Conservation (phyloP, 2,888 invertebrate species). For the Leptarthrus brevirostris region DNA sequence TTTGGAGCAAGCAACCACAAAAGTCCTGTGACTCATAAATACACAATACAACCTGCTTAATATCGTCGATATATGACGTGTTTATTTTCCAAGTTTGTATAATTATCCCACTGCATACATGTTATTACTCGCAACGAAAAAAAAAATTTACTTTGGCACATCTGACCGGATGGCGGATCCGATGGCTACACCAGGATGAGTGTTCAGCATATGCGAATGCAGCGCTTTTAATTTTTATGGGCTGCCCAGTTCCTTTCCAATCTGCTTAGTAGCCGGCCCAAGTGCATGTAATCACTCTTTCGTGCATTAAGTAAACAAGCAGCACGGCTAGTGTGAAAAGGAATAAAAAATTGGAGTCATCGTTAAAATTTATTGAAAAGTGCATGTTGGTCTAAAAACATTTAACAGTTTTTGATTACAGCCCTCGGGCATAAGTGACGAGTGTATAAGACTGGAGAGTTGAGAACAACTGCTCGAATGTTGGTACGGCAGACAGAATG, state of each 20-base stretch:
- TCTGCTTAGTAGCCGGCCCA: not conserved
- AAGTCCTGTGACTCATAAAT: slow-evolving; percentile 24
- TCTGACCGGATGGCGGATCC: not conserved
- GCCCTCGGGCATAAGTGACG: slow-evolving; percentile 15
- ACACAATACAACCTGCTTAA: not conserved
- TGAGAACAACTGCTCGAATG: not conserved
- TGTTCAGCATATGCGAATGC: not conserved
- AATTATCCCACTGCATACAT: not conserved
- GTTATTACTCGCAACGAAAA: not conserved
- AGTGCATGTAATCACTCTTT: slow-evolving; percentile 33
- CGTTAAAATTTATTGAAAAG: slow-evolving; percentile 46
- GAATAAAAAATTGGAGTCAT: not conserved
- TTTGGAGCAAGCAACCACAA: not conserved
- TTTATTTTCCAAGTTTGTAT: not conserved
- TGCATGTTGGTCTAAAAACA: slow-evolving; percentile 31
- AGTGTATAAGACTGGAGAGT: not conserved
- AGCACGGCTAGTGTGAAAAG: not conserved
- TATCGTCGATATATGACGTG: not conserved
- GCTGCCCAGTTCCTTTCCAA: not conserved
- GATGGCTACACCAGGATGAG: not conserved
- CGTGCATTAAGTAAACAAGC: slow-evolving; percentile 26
- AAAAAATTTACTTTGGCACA: not conserved
- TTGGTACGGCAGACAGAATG: not conserved
- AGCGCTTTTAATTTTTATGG: slow-evolving; percentile 5
- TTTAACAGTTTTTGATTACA: slow-evolving; percentile 43